Evolutionary conservation across 2,888 invertebrate species (phyloP), one percentile per base, ranked within the genome.

Genomic region (Spodoptera exigua): DNA sequence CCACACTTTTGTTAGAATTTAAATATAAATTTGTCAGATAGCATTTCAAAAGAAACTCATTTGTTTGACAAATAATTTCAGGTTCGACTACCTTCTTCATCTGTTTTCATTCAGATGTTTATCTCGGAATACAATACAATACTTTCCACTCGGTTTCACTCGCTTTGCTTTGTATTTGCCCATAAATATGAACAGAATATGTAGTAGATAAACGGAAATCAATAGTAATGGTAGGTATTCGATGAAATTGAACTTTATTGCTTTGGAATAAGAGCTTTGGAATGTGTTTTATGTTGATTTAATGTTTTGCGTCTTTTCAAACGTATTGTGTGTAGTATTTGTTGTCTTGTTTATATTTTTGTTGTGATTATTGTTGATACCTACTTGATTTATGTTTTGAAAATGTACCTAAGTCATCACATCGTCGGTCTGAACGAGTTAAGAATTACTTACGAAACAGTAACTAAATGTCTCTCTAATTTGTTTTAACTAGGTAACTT

Each of bases 131-230:
- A 12, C 47, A 53, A 53, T 70, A 65, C 52, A 35, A 48, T 70
- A 52, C 44, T 61, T 64, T 64, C 51, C 70, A 47, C 27, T 46
- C 70, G 64, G 52, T 64, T 52, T 61, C 46, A 39, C 18, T 9
- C 0, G 21, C 12, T 66, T 18, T 13, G 27, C 51, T 47, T 61
- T 69, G 35, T 69, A n/a, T 61, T 53, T 14, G 3, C n/a, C 14
- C 34, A 39, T 45, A 34, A 5, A 35, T 2, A 52, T 60, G 21
- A 61, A 64, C 51, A 41, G 41, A 5, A 45, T 60, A 61, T 47
- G 17, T 52, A 7, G 13, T 44, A 34, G 17, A 43, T 44, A 10
- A 37, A 44, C 2, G 4, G 21, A 13, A 37, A 43, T 16, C 13
- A 9, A 47, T 40, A 17, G 39, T 36, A 0, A 35, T 27, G 34